Base-by-base conservation (phyloP, 2,797 vertebrate genomes). In the Remorina albescens region DNA sequence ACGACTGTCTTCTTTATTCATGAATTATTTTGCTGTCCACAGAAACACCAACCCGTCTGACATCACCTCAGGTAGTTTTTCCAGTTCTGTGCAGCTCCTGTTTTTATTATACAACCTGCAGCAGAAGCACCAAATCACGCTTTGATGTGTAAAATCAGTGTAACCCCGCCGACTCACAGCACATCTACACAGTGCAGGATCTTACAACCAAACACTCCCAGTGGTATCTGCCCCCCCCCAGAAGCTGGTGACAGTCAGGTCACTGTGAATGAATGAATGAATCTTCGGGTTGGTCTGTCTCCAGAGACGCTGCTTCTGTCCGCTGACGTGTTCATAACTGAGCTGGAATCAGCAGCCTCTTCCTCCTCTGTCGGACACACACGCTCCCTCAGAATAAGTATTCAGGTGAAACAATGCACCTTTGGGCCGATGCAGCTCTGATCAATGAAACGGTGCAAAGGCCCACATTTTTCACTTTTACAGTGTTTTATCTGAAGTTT, bases 251-350 rank as follows among this genome's bases (percentile, higher is more conserved):
- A 82, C 71, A 81, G 68, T 36, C 71, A 68, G 74, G 71, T 82
- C 67, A 70, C 23, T 56, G 50, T 59, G 49, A 61, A 67, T 18
- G 74, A 58, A 59, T 60, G 72, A 55, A 64, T 71, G 36, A 76
- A 67, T 63, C 72, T 83, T 50, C 67, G 72, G 82, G 74, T 83
- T 71, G 66, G 46, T 50, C 2, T 1, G 60, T 66, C 63, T 67
- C 65, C 50, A 67, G 71, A 66, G 69, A 25, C 55, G 15, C 65
- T 77, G 18, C 66, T 28, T 42, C 25, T 66, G 65, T 63, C 63
- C 79, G 76, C 49, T 16, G 37, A 83, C 55, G 68, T 74, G 68
- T 74, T 74, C n/a, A 72, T 64, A 84, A 77, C 59, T 67, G 60
- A 77, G n/a, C n/a, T n/a, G n/a, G n/a, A n/a, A n/a, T n/a, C n/a